Conservation (phyloP, 1,140 invertebrate genomes). For the Megalonaias nervosa region DNA sequence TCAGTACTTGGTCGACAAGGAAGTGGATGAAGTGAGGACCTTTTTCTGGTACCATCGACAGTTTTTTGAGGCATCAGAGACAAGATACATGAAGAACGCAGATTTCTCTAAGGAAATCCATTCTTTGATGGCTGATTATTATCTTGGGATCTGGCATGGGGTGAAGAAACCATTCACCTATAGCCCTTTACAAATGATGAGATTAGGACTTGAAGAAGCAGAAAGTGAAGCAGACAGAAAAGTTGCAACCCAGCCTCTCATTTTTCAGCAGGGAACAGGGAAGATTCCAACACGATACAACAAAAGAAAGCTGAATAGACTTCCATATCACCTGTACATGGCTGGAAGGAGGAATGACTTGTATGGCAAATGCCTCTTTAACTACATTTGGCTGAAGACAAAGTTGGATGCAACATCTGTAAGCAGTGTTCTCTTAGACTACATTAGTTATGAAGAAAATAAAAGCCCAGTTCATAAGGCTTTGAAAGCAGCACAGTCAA, state of each 20-base stretch:
- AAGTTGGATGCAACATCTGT: constrained; percentile 57
- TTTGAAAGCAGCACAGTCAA: constrained; percentile 54
- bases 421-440: constrained; percentile 53
- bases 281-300: constrained; percentile 44
- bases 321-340: constrained; percentile 54
- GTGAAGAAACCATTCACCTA: constrained; percentile 95
- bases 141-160: constrained; percentile 93
- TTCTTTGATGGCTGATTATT: constrained; percentile 97
- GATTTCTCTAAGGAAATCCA: constrained; percentile 95
- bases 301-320: constrained; percentile 55
- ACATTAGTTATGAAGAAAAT: constrained; percentile 74
- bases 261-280: constrained; percentile 75
- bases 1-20: constrained; percentile 80
- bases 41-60: constrained; percentile 64
- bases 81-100: constrained; percentile 95
- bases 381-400: constrained; percentile 53
- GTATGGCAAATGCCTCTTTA: constrained; percentile 48
- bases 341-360: constrained; percentile 65
- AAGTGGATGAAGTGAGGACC: constrained; percentile 80
- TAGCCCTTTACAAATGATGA: constrained; percentile 84
- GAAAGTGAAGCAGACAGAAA: constrained; percentile 94
- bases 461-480: constrained; percentile 53
- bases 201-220: constrained; percentile 76
- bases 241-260: constrained; percentile 92
- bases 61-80: constrained; percentile 74